These are phyloP conservation scores for Philaenus spumarius DNA, from an alignment of 1,140 invertebrate genomes.

Conservation along the genomic window DNA sequence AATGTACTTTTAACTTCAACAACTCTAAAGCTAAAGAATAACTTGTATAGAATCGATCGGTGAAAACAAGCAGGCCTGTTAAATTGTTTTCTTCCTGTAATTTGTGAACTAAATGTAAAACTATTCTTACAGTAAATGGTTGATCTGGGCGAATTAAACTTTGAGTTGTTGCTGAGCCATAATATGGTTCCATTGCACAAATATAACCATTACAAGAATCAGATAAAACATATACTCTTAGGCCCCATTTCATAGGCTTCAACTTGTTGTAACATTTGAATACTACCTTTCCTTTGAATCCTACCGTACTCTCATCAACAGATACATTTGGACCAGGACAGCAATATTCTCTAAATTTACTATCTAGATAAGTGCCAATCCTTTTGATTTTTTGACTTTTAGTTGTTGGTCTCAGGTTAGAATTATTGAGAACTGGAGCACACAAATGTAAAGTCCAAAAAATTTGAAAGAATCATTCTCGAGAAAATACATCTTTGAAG, in stretches of 20 bases:
- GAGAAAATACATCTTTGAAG: too few relatives aligned
- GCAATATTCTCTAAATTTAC: too few relatives aligned
- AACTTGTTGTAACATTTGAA: conserved; percentile 15
- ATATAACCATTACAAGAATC: conserved; percentile 7
- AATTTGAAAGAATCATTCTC: background rate
- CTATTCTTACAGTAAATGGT: too few relatives aligned
- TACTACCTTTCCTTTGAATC: conserved; percentile 9
- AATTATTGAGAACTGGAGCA: too few relatives aligned
- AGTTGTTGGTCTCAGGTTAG: too few relatives aligned
- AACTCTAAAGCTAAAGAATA: background rate
- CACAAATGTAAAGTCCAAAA: conserved; percentile 4
- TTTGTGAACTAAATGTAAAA: background rate
- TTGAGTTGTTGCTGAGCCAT: background rate
- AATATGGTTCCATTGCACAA: too few relatives aligned
- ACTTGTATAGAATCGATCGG: conserved; percentile 8
- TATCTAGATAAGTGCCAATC: background rate
- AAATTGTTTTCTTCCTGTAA: background rate
- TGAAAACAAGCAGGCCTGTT: conserved; percentile 4
- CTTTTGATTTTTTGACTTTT: background rate
- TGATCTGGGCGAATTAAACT: too few relatives aligned
- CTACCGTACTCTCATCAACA: conserved; percentile 13
- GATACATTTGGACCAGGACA: too few relatives aligned
- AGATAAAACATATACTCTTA: conserved; percentile 2
- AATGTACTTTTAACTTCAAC: background rate
- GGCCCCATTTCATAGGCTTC: conserved; percentile 12